Conservation (phyloP, 2,113 vertebrate genomes). For the Ascaphus truei region DNA sequence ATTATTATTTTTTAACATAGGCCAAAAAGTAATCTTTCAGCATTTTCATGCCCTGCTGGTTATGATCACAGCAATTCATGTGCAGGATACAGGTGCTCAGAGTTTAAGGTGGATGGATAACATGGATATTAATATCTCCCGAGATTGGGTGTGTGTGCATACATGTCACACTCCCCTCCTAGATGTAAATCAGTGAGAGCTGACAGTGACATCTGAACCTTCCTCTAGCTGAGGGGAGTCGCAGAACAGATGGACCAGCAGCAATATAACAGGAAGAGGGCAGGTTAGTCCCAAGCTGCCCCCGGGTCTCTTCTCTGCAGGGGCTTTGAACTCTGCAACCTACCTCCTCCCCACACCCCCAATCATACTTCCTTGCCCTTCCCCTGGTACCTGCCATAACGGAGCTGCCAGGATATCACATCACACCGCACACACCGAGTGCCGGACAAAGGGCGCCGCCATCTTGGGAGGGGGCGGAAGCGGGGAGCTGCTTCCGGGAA, state of each 20-base stretch:
- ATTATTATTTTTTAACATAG: too few species aligned
- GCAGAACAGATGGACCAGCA: too few species aligned
- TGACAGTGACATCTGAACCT: not conserved
- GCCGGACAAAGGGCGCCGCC: conserved; percentile 34
- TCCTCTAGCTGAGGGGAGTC: not conserved
- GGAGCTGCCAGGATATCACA: not conserved
- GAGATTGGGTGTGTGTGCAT: too few species aligned
- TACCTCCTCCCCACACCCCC: not conserved
- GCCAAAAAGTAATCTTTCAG: too few species aligned
- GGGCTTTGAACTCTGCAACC: too few species aligned
- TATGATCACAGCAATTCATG: too few species aligned
- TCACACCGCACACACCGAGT: not conserved
- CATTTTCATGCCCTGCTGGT: too few species aligned
- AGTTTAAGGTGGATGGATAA: too few species aligned
- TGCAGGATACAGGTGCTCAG: too few species aligned
- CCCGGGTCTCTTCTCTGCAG: not conserved
- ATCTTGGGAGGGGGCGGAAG: conserved; percentile 19
- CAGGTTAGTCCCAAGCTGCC: not conserved
- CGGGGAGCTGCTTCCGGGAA: not conserved
- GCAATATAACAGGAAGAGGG: not conserved
- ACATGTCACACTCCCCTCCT: too few species aligned
- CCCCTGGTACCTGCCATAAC: conserved; percentile 23
- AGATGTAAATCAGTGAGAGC: too few species aligned
- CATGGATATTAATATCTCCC: too few species aligned
- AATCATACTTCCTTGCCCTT: not conserved